Evolutionary conservation across 2,888 invertebrate genomes (phyloP).

Genomic region (Anticlea derivata): DNA sequence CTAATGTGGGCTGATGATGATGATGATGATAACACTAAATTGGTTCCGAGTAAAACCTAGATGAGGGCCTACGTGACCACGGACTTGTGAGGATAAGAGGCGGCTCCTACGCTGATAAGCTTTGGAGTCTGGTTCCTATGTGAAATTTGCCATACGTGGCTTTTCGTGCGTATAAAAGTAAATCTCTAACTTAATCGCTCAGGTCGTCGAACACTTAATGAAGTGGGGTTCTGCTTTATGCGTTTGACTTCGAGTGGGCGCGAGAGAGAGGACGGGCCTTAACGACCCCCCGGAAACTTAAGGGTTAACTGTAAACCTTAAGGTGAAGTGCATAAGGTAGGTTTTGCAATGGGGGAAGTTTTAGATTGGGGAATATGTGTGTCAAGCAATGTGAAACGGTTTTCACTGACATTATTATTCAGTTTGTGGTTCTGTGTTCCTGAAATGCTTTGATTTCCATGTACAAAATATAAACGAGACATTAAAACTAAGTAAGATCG

Average conservation of each 20-base stretch:
- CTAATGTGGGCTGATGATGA: no score
- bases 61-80: no score
- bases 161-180: slow-evolving; percentile 51
- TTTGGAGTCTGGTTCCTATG: slow-evolving; percentile 1
- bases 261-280: slow-evolving; percentile 31
- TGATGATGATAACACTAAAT: no score
- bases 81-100: no score
- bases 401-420: slow-evolving; percentile 18
- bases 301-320: slow-evolving; percentile 27
- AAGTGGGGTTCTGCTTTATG: slow-evolving; percentile 53
- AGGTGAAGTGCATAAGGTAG: neutral
- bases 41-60: no score
- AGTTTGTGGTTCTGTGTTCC: slow-evolving; percentile 14
- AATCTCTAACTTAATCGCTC: slow-evolving; percentile 55
- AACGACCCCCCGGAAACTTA: slow-evolving; percentile 27
- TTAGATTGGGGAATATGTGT: slow-evolving; percentile 19
- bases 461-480: no score
- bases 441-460: neutral
- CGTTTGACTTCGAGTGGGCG: slow-evolving; percentile 40
- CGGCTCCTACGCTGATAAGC: no score
- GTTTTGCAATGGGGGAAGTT: slow-evolving; percentile 1
- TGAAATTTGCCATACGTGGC: slow-evolving; percentile 35
- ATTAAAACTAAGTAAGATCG: no score
- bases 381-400: slow-evolving; percentile 24
- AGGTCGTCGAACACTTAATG: slow-evolving; percentile 61